Evolutionary conservation across 1,140 invertebrate genomes (phyloP), one percentile per base, ranked within the genome.

Genomic region (Leptonema lineaticorne): DNA sequence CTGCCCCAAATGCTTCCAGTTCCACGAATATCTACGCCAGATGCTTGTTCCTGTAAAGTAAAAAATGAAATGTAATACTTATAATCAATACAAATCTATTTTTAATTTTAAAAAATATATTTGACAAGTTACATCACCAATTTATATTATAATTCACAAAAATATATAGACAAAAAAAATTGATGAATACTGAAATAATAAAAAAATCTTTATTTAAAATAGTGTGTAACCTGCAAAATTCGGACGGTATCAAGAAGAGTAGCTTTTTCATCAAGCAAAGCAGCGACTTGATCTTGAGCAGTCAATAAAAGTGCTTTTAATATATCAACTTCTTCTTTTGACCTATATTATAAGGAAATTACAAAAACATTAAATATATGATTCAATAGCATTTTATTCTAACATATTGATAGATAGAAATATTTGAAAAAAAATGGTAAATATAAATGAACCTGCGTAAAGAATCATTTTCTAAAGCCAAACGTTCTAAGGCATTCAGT

Each of bases 251-350:
- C 89, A 46, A 92, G 76, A 26, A 93, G 78, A n/a, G 84, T 84
- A 69, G 86, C 86, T 74, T 92, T 93, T 71, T 93, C 91, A 33
- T 88, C 86, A 0, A 91, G 72, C 45, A 92, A 76, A 26, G 82
- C 81, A 16, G 84, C 84, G 1, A 91, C 88, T 59, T 92, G 87
- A 70, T 91, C 89, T 75, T 92, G 89, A 1, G 90, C 89, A 0
- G 85, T 83, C 1, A 73, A 20, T 22, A 90, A 77, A 73, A 83
- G 84, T 0, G 82, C 82, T 69, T 83, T 85, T 18, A 90, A 74
- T 1, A 84, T 76, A 67, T 86, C 85, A 0, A 82, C 82, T 76
- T 90, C 88, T 74, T 90, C 88, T 72, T 88, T 86, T 16, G 81
- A 78, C 69, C 85, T 85, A 67, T 85, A 69, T 66, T 58, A 58